Conservation (phyloP, 2,888 invertebrate species). For the Oeneis ivallda region DNA sequence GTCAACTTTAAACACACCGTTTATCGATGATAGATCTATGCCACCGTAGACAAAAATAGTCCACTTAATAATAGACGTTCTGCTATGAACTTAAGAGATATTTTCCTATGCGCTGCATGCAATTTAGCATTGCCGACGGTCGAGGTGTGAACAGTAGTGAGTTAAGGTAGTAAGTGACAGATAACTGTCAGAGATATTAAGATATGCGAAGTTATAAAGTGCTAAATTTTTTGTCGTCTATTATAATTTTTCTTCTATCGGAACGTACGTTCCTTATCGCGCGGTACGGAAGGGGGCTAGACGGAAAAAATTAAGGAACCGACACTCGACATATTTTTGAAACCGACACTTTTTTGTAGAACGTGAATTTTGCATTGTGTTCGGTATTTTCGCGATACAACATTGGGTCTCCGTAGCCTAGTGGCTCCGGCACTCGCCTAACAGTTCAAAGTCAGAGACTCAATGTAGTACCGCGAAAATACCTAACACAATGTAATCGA, state of each 20-base stretch:
- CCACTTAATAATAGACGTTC: neutral
- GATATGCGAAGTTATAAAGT: constrained; percentile 15
- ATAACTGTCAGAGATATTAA: constrained; percentile 33
- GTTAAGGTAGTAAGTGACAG: constrained; percentile 32
- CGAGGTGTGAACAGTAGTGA: constrained; percentile 26
- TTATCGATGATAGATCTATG: constrained; percentile 54
- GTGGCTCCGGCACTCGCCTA: too few relatives aligned
- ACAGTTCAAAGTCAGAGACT: too few relatives aligned
- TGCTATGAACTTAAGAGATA: neutral
- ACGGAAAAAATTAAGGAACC: too few relatives aligned
- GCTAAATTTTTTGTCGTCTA: constrained; percentile 5
- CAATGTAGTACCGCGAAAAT: too few relatives aligned
- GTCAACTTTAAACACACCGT: constrained; percentile 44
- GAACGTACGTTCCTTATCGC: too few relatives aligned
- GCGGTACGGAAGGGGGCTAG: too few relatives aligned
- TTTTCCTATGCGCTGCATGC: neutral
- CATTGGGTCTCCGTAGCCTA: too few relatives aligned
- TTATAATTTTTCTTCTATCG: neutral
- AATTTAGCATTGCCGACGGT: neutral
- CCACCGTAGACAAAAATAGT: constrained; percentile 43
- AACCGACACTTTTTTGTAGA: too few relatives aligned
- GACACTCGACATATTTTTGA: too few relatives aligned
- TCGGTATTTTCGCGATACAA: too few relatives aligned
- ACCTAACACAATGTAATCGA: too few relatives aligned
- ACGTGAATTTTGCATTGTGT: too few relatives aligned